Evolutionary conservation across 2,113 vertebrate species (phyloP).

Genomic region (Nipponia nippon): DNA sequence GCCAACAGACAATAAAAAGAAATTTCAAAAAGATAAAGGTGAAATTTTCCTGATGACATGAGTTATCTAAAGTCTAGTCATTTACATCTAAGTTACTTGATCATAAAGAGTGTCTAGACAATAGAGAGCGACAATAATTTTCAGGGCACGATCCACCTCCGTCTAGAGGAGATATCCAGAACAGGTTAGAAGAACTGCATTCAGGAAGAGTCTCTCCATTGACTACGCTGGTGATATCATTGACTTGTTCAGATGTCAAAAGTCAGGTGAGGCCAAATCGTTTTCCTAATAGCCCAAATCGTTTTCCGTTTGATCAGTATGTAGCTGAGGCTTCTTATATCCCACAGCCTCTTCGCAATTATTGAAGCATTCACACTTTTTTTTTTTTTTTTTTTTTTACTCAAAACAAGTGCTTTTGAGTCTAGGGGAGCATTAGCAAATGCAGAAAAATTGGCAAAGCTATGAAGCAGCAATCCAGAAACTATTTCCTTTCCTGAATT

Average conservation of each 20-base stretch:
- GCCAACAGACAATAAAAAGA: neutral
- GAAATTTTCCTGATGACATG: neutral
- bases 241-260: neutral
- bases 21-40: neutral
- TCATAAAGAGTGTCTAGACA: neutral
- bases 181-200: neutral
- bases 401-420: neutral
- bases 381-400: neutral
- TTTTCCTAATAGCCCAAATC: neutral
- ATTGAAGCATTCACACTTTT: neutral
- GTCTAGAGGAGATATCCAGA: neutral
- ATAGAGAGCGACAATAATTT: neutral
- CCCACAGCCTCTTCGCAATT: neutral
- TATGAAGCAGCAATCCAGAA: neutral
- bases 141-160: neutral
- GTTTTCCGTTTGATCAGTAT: neutral
- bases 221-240: fast-evolving
- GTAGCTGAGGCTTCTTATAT: neutral
- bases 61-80: neutral
- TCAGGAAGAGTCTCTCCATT: neutral
- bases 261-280: neutral
- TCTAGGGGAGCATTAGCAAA: neutral
- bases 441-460: neutral
- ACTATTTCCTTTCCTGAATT: constrained; percentile 11
- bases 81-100: neutral